Evolutionary conservation across 2,888 invertebrate species (phyloP).

Genomic region (Philereme vetulata): DNA sequence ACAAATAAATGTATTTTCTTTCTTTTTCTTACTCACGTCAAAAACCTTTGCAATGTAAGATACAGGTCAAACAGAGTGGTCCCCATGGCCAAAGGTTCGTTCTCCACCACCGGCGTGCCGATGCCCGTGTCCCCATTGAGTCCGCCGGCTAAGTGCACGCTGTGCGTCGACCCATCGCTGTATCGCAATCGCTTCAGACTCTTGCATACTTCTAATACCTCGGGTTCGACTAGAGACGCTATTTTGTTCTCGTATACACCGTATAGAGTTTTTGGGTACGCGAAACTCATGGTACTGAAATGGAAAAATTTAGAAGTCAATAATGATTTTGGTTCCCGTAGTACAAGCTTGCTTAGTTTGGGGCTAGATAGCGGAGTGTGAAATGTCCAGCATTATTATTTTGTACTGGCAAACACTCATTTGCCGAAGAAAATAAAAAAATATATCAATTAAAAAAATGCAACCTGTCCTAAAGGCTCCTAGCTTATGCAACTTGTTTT

Average conservation of each 20-base stretch:
- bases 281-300: constrained; percentile 87
- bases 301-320: constrained; percentile 23
- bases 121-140: constrained; percentile 78
- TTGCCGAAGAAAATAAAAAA: too few relatives aligned
- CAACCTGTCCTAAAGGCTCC: too few relatives aligned
- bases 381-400: too few relatives aligned
- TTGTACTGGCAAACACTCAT: too few relatives aligned
- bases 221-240: constrained; percentile 87
- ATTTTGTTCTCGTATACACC: constrained; percentile 89
- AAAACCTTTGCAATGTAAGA: constrained; percentile 94
- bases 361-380: too few relatives aligned
- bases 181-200: constrained; percentile 87
- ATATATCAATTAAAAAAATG: too few relatives aligned
- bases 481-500: too few relatives aligned
- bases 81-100: constrained; percentile 90
- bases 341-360: too few relatives aligned
- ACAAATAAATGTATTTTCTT: background rate
- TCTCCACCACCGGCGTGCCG: constrained; percentile 73
- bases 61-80: constrained; percentile 97
- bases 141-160: constrained; percentile 78
- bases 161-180: constrained; percentile 69
- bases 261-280: constrained; percentile 89
- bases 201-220: constrained; percentile 89
- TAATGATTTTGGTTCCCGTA: too few relatives aligned
- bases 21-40: constrained; percentile 81